phyloP scores from a whole-genome alignment of 2,888 invertebrate species.

The Elmis aenea region DNA sequence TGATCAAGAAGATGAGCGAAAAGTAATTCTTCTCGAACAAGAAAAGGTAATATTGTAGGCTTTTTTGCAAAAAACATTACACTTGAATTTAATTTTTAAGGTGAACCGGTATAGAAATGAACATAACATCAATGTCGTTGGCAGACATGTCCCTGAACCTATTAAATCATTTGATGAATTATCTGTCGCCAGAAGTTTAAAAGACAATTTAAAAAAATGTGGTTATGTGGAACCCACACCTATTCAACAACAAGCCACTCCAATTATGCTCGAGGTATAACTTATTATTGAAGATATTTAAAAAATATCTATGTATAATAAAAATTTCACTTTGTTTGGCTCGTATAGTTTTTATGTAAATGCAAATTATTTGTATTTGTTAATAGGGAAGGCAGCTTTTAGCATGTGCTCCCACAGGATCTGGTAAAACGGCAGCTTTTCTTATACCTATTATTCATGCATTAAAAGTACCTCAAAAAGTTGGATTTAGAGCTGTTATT shows the following conservation, averaged over 20 bases:
- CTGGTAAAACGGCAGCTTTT: conserved; percentile 96
- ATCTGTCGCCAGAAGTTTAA: conserved; percentile 53
- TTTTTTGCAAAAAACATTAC: neutral
- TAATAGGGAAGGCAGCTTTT: conserved; percentile 72
- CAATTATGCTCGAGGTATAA: conserved; percentile 73
- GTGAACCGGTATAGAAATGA: conserved; percentile 69
- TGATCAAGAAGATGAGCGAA: conserved; percentile 30
- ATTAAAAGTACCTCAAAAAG: conserved; percentile 62
- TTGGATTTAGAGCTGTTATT: conserved; percentile 81
- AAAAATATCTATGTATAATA: too few relatives aligned
- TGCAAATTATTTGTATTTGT: too few relatives aligned
- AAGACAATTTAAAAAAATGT: conserved; percentile 64
- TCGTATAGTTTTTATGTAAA: too few relatives aligned
- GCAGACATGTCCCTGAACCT: conserved; percentile 75
- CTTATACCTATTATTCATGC: conserved; percentile 80
- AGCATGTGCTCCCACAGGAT: conserved; percentile 96
- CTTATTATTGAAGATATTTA: too few relatives aligned
- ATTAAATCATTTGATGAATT: conserved; percentile 67
- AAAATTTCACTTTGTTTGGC: too few relatives aligned
- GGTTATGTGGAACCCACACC: conserved; percentile 78
- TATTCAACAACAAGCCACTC: conserved; percentile 89
- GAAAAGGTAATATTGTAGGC: conserved; percentile 21
- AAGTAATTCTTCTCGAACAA: conserved; percentile 29
- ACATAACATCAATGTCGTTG: conserved; percentile 72
- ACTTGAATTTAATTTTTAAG: conserved; percentile 44